These are phyloP conservation scores for Thyatira batis DNA, from an alignment of 2,888 invertebrate species.

Conservation along the genomic window DNA sequence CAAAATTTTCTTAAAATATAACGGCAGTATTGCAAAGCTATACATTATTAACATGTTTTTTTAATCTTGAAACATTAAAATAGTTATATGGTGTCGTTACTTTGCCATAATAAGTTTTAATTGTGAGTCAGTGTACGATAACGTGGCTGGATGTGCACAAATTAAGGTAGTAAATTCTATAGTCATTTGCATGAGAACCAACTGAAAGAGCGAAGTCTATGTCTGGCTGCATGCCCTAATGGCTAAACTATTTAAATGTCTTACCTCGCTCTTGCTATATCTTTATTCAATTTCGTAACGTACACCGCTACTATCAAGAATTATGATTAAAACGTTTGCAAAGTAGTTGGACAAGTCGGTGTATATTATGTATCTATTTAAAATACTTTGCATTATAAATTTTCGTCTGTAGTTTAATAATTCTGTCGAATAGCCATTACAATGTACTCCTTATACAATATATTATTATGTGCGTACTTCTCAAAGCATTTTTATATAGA, in stretches of 20 bases:
- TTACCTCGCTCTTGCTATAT: slow-evolving; percentile 40
- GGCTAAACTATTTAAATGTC: slow-evolving; percentile 69
- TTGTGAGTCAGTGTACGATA: slow-evolving; percentile 40
- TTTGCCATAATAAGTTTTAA: slow-evolving; percentile 51
- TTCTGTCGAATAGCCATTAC: too few species aligned
- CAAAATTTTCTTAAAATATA: neutral
- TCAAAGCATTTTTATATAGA: too few species aligned
- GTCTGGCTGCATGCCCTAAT: slow-evolving; percentile 50
- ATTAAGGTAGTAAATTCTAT: slow-evolving; percentile 52
- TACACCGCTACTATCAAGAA: slow-evolving; percentile 31
- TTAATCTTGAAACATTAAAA: neutral
- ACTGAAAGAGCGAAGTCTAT: slow-evolving; percentile 47
- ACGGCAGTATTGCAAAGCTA: neutral
- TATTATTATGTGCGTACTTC: too few species aligned
- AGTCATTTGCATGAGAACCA: slow-evolving; percentile 66
- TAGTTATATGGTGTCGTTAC: slow-evolving; percentile 24
- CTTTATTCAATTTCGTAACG: slow-evolving; percentile 63
- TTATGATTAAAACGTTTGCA: slow-evolving; percentile 44
- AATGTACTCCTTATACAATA: too few species aligned
- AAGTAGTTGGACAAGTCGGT: too few species aligned
- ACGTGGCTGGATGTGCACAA: slow-evolving; percentile 44
- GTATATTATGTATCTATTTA: too few species aligned
- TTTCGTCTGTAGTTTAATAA: too few species aligned
- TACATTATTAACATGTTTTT: neutral
- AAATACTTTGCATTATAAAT: too few species aligned